These are phyloP conservation scores for Eupithecia inturbata DNA, from an alignment of 2,888 invertebrate genomes.

Conservation along the genomic window DNA sequence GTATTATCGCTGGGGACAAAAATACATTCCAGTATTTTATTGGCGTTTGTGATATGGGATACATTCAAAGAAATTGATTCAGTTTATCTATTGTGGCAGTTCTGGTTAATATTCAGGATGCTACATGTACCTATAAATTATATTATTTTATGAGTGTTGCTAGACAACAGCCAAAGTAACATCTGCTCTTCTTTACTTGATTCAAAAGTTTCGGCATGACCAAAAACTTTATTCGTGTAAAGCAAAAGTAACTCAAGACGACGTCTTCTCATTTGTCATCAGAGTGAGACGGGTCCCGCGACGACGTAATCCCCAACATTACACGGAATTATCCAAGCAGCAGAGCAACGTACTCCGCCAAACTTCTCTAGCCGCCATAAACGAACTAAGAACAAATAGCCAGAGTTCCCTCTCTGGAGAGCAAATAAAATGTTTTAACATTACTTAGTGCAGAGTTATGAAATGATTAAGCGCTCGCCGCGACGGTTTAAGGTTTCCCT, in stretches of 20 bases:
- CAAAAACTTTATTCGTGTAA: conserved; percentile 54
- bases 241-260: conserved; percentile 54
- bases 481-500: conserved; percentile 50
- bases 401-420: conserved; percentile 46
- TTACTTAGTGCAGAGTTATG: conserved; percentile 51
- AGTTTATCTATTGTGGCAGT: conserved; percentile 39
- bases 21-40: conserved; percentile 54
- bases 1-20: conserved; percentile 48
- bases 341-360: conserved; percentile 55
- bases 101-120: conserved; percentile 33
- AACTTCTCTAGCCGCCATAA: conserved; percentile 56
- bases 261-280: conserved; percentile 67
- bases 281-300: conserved; percentile 52
- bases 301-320: conserved; percentile 66
- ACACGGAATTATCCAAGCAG: conserved; percentile 63
- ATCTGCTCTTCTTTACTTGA: not conserved
- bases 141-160: not conserved
- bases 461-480: conserved; percentile 53
- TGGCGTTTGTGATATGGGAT: conserved; percentile 43
- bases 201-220: conserved; percentile 52
- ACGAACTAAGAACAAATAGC: conserved; percentile 45
- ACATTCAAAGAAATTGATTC: conserved; percentile 25
- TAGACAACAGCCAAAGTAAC: conserved; percentile 5
- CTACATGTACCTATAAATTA: too few species aligned
- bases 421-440: conserved; percentile 52